Conservation (phyloP, 1,140 invertebrate species). For the Ephestia elutella region DNA sequence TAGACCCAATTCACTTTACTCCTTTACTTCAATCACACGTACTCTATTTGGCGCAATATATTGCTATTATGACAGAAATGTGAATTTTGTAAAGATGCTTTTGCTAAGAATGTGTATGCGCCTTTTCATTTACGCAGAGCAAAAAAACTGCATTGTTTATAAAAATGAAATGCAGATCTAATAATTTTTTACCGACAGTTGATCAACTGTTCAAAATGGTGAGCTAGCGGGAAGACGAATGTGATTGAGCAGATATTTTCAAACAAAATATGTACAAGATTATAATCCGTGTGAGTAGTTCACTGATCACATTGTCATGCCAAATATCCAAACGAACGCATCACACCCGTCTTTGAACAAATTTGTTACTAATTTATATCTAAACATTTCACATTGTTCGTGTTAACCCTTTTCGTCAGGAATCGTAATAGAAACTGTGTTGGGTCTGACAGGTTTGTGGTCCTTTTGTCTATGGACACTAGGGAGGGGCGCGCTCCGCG, state of each 20-base stretch:
- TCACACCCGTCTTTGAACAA: slow-evolving; percentile 27
- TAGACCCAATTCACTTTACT: slow-evolving; percentile 1
- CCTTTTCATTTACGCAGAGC: not conserved
- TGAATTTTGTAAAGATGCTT: not conserved
- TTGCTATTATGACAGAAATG: slow-evolving; percentile 20
- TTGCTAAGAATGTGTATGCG: not conserved
- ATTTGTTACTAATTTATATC: slow-evolving; percentile 9
- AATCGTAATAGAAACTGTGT: slow-evolving; percentile 75
- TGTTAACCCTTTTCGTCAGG: slow-evolving; percentile 73
- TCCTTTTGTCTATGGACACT: slow-evolving; percentile 33
- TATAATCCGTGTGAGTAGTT: slow-evolving; percentile 1
- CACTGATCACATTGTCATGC: slow-evolving; percentile 15
- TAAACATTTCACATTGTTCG: not conserved
- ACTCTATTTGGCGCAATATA: slow-evolving; percentile 36
- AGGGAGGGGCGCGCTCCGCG: slow-evolving; percentile 36
- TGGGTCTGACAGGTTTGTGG: slow-evolving; percentile 45
- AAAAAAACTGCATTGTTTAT: slow-evolving; percentile 7
- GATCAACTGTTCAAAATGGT: slow-evolving; percentile 20
- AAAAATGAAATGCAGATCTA: not conserved
- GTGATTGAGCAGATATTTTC: slow-evolving; percentile 57
- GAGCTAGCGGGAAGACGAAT: slow-evolving; percentile 66
- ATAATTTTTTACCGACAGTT: not conserved
- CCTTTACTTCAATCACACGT: slow-evolving; percentile 9
- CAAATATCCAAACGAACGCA: slow-evolving; percentile 4
- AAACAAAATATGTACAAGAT: slow-evolving; percentile 1